Conservation (phyloP, 30 jellyfish, hydroid and myxozoan genomes). For the Aurelia coerulea region DNA sequence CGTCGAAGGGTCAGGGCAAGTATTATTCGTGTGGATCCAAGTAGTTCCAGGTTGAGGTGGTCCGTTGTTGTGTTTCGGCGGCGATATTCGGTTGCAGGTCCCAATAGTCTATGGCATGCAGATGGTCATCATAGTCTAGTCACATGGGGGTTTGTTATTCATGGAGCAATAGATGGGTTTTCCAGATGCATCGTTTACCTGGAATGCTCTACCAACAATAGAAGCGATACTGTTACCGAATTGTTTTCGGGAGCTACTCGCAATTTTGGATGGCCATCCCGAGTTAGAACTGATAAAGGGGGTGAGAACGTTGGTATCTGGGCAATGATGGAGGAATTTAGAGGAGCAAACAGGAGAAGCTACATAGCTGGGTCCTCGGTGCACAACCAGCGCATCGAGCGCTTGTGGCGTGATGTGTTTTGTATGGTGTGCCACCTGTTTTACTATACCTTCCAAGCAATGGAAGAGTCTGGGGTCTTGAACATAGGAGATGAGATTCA, state of each 20-base stretch:
- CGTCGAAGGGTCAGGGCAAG: slow-evolving; percentile 44
- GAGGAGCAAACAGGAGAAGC: slow-evolving; percentile 58
- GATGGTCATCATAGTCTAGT: slow-evolving; percentile 75
- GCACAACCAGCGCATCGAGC: slow-evolving; percentile 44
- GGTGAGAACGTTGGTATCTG: slow-evolving; percentile 59
- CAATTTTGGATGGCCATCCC: slow-evolving; percentile 37
- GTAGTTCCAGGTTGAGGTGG: slow-evolving; percentile 35
- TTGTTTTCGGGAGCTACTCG: slow-evolving; percentile 30
- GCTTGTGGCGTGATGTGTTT: slow-evolving; percentile 56
- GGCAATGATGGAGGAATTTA: slow-evolving; percentile 29
- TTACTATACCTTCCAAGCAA: slow-evolving; percentile 44
- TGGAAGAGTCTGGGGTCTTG: slow-evolving; percentile 51
- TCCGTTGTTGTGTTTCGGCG: slow-evolving; percentile 53
- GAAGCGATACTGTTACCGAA: slow-evolving; percentile 46
- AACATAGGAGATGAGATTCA: slow-evolving; percentile 38
- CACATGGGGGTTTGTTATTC: slow-evolving; percentile 72
- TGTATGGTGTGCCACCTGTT: slow-evolving; percentile 31
- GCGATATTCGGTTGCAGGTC: slow-evolving; percentile 67
- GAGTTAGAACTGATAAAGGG: slow-evolving; percentile 62
- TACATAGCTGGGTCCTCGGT: slow-evolving; percentile 20
- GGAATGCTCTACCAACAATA: slow-evolving; percentile 59
- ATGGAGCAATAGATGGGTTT: slow-evolving; percentile 80
- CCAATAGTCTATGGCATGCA: slow-evolving; percentile 61
- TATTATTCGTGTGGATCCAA: slow-evolving; percentile 61
- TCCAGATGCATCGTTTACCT: slow-evolving; percentile 54